Base-by-base conservation (phyloP, 1,140 invertebrate species). In the Ceratosolen fusciceps region DNA sequence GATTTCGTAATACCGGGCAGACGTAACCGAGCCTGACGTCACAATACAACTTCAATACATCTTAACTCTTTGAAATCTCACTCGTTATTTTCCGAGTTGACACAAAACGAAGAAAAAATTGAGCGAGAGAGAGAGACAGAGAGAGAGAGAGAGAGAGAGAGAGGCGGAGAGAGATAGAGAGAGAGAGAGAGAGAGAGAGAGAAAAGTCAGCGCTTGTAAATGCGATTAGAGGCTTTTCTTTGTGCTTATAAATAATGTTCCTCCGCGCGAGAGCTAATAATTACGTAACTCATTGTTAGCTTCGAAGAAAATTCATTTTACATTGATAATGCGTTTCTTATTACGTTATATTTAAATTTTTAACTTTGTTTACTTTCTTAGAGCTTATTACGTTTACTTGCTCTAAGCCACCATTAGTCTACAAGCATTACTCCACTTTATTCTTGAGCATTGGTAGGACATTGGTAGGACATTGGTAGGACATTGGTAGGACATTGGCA, bases 21-120 rank as follows among this genome's bases (percentile, higher is more conserved):
- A 62, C 74, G 74, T 65, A 74, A 76, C 49, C 1, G 7, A n/a
- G n/a, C 16, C 60, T 76, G 74, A 76, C 49, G 62, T 77, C 74
- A 77, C 49, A 68, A 77, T 67, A 37, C 49, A 39, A 77, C 65
- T 68, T 54, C 16, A 37, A 52, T 21, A 47, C 74, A 26, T 37
- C n/a, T 19, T 47, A 74, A 74, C 24, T 74, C 62, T 74, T 74
- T n/a, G 8, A 19, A 62, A 62, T 74, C 58, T 74, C 73, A 16
- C 58, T 62, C n/a, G n/a, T n/a, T 52, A 26, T 56, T 72, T 31
- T 54, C n/a, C 2, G 21, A 14, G 19, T 62, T 34, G 14, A 34
- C n/a, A n/a, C n/a, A n/a, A n/a, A n/a, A n/a, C n/a, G n/a, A n/a
- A n/a, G n/a, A n/a, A n/a, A n/a, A n/a, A n/a, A n/a, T n/a, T n/a